Conservation (phyloP, 2,888 invertebrate genomes). For the Torymus texanus region DNA sequence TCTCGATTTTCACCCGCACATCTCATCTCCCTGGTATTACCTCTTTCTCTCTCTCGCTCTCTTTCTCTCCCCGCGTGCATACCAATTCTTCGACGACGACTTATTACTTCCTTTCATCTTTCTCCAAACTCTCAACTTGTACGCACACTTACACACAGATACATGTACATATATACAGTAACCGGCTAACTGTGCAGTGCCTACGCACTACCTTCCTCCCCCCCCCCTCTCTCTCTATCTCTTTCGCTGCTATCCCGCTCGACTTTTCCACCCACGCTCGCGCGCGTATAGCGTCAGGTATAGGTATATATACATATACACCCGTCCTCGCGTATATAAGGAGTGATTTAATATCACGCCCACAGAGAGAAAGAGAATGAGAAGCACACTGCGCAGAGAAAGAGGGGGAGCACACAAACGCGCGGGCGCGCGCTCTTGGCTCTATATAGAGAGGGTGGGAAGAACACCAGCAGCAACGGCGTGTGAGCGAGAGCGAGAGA, state of each 20-base stretch:
- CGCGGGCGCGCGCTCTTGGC: not conserved
- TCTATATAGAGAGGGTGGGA: slow-evolving; percentile 1
- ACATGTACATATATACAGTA: too few species aligned
- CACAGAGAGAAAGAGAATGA: slow-evolving; percentile 57
- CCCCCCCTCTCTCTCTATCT: too few species aligned
- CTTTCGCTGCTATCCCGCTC: not conserved
- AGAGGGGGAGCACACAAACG: slow-evolving; percentile 23
- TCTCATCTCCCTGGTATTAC: too few species aligned
- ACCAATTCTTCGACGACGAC: too few species aligned
- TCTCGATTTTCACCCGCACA: too few species aligned
- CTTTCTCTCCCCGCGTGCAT: not conserved
- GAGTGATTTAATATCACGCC: slow-evolving; percentile 74
- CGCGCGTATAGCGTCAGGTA: slow-evolving; percentile 33
- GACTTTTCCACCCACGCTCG: slow-evolving; percentile 9
- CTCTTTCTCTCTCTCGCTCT: not conserved
- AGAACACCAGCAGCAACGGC: not conserved
- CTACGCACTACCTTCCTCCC: too few species aligned
- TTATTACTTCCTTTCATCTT: too few species aligned
- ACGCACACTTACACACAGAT: too few species aligned
- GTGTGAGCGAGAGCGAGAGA: slow-evolving; percentile 52
- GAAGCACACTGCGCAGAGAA: not conserved
- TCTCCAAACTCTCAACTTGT: too few species aligned
- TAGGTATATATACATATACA: slow-evolving; percentile 16
- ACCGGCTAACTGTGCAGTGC: too few species aligned
- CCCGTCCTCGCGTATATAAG: slow-evolving; percentile 59